phyloP scores from a whole-genome alignment of 2,113 vertebrate genomes.

The Passer montanus region DNA sequence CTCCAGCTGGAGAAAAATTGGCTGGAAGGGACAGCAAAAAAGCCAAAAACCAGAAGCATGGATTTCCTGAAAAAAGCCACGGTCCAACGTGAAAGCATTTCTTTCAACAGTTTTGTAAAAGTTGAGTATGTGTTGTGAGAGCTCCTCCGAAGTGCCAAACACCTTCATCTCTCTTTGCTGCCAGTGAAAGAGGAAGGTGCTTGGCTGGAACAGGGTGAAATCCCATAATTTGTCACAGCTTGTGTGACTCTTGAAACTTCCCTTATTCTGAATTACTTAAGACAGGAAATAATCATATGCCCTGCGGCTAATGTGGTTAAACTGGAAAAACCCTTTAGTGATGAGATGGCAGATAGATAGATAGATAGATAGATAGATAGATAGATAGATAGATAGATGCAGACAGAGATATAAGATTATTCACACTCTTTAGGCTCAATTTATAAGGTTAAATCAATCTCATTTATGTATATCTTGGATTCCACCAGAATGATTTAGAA shows the following conservation, averaged over 20 bases:
- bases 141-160: neutral
- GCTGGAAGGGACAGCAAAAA: neutral
- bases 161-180: neutral
- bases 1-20: neutral
- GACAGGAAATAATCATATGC: slow-evolving; percentile 50
- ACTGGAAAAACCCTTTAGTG: neutral
- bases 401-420: neutral
- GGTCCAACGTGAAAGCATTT: neutral
- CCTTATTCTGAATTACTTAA: slow-evolving; percentile 44
- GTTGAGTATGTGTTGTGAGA: neutral
- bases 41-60: neutral
- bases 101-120: neutral
- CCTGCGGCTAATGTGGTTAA: slow-evolving; percentile 46
- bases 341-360: neutral
- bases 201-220: neutral
- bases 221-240: neutral
- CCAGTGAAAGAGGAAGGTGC: neutral
- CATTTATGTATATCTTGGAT: neutral
- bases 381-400: neutral
- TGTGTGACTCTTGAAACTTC: slow-evolving; percentile 29
- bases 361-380: neutral
- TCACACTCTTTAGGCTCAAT: neutral
- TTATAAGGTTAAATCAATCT: neutral
- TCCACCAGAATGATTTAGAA: neutral
- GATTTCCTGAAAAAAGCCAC: neutral